These are phyloP conservation scores for Ictalurus punctatus DNA, from an alignment of 2,113 vertebrate species.

Conservation along the genomic window DNA sequence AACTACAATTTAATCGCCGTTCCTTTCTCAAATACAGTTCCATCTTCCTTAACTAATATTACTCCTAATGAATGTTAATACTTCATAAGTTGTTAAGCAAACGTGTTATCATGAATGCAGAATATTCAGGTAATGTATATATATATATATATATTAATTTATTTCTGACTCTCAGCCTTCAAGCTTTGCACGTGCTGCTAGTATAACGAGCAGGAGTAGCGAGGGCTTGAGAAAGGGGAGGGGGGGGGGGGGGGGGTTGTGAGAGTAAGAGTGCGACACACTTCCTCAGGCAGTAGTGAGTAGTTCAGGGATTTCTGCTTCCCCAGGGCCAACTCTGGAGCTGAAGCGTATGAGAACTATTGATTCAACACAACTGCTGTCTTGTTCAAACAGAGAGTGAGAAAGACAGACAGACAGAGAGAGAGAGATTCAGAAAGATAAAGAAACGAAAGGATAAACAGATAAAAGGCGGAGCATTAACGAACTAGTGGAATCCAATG, in stretches of 20 bases:
- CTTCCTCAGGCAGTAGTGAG: constrained; percentile 17
- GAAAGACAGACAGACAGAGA: background rate
- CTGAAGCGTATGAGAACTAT: constrained; percentile 42
- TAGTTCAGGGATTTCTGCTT: constrained; percentile 23
- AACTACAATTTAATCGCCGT: background rate
- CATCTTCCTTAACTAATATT: background rate
- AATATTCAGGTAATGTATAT: background rate
- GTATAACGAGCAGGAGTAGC: constrained; percentile 14
- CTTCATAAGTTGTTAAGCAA: background rate
- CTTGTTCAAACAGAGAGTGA: background rate
- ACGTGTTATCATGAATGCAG: background rate
- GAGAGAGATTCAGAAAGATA: background rate
- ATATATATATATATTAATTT: background rate
- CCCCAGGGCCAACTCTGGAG: constrained; percentile 3
- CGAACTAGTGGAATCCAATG: background rate
- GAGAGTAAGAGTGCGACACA: constrained; percentile 40
- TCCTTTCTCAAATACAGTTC: background rate
- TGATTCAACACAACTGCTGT: constrained; percentile 56
- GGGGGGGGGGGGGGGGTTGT: constrained; percentile 34
- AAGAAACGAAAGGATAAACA: background rate
- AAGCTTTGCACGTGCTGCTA: background rate
- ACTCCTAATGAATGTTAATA: background rate
- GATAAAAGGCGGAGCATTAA: constrained; percentile 33
- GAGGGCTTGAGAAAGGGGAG: background rate
- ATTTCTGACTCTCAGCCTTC: background rate